Evolutionary conservation across 2,113 vertebrate species (phyloP).

Genomic region (Oreochromis spilurus): DNA sequence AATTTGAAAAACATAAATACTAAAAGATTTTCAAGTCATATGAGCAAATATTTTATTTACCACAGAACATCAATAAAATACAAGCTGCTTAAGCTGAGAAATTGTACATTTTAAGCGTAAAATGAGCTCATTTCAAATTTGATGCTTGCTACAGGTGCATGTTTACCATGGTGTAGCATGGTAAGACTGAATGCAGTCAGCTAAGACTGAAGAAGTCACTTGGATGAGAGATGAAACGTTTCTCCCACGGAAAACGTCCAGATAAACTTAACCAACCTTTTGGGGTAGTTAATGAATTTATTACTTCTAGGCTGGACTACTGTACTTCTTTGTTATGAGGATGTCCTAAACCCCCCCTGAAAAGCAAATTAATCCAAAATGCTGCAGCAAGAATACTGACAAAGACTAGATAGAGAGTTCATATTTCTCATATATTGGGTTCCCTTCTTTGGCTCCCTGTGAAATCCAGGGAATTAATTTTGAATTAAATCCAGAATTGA

Average conservation of each 20-base stretch:
- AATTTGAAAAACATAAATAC: background rate
- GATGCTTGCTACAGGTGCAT: background rate
- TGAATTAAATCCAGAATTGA: background rate
- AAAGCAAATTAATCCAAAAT: background rate
- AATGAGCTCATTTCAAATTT: background rate
- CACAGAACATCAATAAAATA: background rate
- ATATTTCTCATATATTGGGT: background rate
- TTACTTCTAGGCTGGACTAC: background rate
- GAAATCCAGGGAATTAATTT: background rate
- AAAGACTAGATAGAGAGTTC: fast-evolving
- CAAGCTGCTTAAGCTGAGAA: fast-evolving
- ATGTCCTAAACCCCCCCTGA: background rate
- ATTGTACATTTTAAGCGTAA: background rate
- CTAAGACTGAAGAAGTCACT: background rate
- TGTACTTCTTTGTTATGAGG: background rate
- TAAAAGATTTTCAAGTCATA: background rate
- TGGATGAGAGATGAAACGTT: background rate
- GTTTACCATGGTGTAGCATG: background rate
- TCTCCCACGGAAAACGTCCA: too few species aligned
- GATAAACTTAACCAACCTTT: too few species aligned
- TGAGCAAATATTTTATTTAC: background rate
- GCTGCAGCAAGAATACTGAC: background rate
- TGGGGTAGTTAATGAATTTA: background rate
- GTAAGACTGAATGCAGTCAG: background rate
- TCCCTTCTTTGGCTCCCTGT: background rate